Percentiles rank a stretch among this genome's conserved stretches.
Evolutionary conservation across 2,113 vertebrate species (phyloP).

Genomic region (Sceloporus undulatus): DNA sequence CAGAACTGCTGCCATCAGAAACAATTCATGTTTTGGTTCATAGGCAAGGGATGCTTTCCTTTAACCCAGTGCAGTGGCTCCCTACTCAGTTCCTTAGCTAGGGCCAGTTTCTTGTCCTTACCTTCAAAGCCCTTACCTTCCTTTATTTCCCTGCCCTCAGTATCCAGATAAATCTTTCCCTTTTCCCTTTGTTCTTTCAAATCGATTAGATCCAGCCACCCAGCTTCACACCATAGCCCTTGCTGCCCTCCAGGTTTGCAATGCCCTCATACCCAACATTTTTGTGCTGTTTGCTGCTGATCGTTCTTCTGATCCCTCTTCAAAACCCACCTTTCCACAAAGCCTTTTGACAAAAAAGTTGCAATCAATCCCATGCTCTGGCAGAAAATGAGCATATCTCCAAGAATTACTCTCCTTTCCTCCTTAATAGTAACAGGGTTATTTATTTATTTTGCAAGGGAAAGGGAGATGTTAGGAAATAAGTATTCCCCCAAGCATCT

Average conservation of each 20-base stretch:
- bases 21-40: not conserved
- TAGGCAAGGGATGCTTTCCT: too few species aligned
- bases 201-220: not conserved
- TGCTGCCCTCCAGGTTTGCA: not conserved
- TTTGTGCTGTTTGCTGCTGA: not conserved
- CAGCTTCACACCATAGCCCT: too few species aligned
- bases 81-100: not conserved
- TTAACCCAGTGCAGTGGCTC: not conserved
- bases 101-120: not conserved
- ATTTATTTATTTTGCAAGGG: not conserved
- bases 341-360: not conserved
- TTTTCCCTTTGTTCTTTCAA: not conserved
- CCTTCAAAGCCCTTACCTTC: not conserved
- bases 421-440: not conserved
- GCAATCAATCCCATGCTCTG: not conserved
- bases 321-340: not conserved
- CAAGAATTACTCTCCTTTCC: not conserved
- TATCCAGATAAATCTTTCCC: not conserved
- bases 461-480: not conserved
- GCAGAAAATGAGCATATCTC: not conserved
- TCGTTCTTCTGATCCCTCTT: not conserved
- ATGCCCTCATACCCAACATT: not conserved
- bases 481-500: not conserved
- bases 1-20: not conserved
- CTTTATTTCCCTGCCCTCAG: not conserved